Percentiles rank a stretch among this genome's conserved stretches.
Conservation (phyloP, 1,140 invertebrate species). For the Magallana angulata region DNA sequence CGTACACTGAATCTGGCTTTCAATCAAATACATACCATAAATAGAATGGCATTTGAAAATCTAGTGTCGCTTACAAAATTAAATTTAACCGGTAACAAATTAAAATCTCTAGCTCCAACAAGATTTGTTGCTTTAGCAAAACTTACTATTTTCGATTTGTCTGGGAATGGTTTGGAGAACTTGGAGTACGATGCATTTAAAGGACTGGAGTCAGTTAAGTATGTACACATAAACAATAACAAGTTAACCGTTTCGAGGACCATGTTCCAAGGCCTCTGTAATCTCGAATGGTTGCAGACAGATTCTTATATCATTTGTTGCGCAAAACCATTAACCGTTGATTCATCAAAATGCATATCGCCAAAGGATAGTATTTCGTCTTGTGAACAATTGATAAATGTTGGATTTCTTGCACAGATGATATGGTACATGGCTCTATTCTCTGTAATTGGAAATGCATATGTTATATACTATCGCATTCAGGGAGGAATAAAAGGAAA, state of each 20-base stretch:
- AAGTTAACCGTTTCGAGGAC: background rate
- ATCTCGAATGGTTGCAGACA: conserved; percentile 28
- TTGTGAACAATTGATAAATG: conserved; percentile 59
- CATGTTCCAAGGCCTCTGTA: conserved; percentile 37
- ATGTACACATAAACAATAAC: conserved; percentile 22
- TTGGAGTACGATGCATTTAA: conserved; percentile 26
- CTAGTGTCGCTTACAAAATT: conserved; percentile 11
- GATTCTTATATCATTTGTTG: conserved; percentile 64
- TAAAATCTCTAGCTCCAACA: background rate
- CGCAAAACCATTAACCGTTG: conserved; percentile 37
- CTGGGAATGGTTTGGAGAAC: conserved; percentile 7
- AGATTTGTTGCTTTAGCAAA: conserved; percentile 23
- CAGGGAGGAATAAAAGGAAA: background rate
- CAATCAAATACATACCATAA: conserved; percentile 15
- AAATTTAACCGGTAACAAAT: conserved; percentile 32
- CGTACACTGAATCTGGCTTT: background rate
- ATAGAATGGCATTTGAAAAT: conserved; percentile 16
- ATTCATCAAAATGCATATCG: conserved; percentile 54
- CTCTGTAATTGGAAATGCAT: conserved; percentile 62
- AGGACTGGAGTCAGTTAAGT: background rate
- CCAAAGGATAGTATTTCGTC: conserved; percentile 60
- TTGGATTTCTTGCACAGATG: conserved; percentile 43
- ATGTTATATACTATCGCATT: conserved; percentile 58
- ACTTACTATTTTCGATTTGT: conserved; percentile 39
- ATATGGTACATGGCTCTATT: conserved; percentile 59